Evolutionary conservation across 1,140 invertebrate species (phyloP), one percentile per base, ranked within the genome.

Genomic region (Rhyzopertha dominica): DNA sequence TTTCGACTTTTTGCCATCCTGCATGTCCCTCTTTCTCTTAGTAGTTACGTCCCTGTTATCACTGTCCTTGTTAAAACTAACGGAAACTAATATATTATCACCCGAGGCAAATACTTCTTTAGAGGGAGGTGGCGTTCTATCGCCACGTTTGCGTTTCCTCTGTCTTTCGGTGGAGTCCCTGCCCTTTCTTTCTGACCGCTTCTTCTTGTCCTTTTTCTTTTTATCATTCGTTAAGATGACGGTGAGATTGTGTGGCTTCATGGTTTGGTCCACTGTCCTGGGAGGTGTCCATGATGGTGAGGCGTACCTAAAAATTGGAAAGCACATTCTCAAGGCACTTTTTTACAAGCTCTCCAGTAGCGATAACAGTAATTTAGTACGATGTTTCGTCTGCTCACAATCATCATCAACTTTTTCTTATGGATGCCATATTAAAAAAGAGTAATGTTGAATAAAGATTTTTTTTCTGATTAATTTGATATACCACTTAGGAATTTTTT

Each of bases 101-200:
- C 90, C 90, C 17, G 88, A 90, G 0, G 89, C 86, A 60, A 91
- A 92, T 0, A 94, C 87, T 69, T 92, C 89, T 65, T 94, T 94
- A 0, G 81, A 85, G 1, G 85, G 85, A 3, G 76, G 70, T 0
- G 78, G 75, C 0, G 74, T 74, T 40, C 74, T 72, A 16, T 75
- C 71, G 25, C 73, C 61, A 37, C 73, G 68, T 22, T 63, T 69
- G 51, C 58, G 36, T 45, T 74, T 81, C 51, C 63, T 74, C 49
- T 71, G 75, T 56, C 66, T 74, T 56, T 59, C 71, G 64, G 68
- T 2, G 51, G 44, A 47, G 66, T 76, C 47, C 59, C 72, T 51
- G 31, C 53, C 49, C 71, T 70, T 65, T 72, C 76, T 52, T 53
- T 68, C 63, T 2, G 50, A 52, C 39, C 54, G 69, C 41, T 59